These are phyloP conservation scores for Dryadula phaetusa DNA, from an alignment of 2,888 invertebrate genomes.

Conservation along the genomic window DNA sequence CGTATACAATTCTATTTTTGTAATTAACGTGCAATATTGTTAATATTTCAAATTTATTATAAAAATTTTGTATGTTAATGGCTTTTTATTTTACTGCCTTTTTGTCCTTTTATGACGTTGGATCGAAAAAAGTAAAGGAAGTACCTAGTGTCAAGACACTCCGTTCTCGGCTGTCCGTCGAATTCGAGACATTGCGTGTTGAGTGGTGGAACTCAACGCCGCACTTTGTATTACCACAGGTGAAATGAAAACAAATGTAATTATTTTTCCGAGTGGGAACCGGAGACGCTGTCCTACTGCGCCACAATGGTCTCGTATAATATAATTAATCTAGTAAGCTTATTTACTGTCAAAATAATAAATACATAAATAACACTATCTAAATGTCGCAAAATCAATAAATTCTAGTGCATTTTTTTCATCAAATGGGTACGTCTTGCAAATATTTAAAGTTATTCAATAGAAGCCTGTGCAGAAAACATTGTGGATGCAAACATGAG, in stretches of 20 bases:
- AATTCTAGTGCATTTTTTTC: constrained; percentile 15
- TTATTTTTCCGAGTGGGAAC: too few relatives aligned
- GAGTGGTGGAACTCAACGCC: too few relatives aligned
- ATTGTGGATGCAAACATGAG: neutral
- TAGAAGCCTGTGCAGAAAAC: neutral
- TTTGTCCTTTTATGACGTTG: too few relatives aligned
- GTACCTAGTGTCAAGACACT: too few relatives aligned
- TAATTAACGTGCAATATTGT: neutral
- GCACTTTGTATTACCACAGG: too few relatives aligned
- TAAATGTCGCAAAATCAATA: neutral
- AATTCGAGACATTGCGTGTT: too few relatives aligned
- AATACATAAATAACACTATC: neutral
- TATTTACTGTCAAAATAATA: neutral
- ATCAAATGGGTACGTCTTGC: constrained; percentile 2
- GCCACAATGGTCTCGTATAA: too few relatives aligned
- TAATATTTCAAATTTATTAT: constrained; percentile 7
- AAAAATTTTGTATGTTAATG: neutral
- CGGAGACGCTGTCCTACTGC: too few relatives aligned
- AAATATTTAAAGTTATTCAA: constrained; percentile 16
- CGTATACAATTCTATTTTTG: constrained; percentile 19
- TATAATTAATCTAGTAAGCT: constrained; percentile 19
- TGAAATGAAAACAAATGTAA: too few relatives aligned
- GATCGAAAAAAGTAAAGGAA: too few relatives aligned
- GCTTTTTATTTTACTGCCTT: neutral
- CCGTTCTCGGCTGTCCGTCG: too few relatives aligned